Percentiles rank a stretch among this genome's conserved stretches.
phyloP scores from a whole-genome alignment of 2,113 vertebrate genomes.

The Hippocampus zosterae region DNA sequence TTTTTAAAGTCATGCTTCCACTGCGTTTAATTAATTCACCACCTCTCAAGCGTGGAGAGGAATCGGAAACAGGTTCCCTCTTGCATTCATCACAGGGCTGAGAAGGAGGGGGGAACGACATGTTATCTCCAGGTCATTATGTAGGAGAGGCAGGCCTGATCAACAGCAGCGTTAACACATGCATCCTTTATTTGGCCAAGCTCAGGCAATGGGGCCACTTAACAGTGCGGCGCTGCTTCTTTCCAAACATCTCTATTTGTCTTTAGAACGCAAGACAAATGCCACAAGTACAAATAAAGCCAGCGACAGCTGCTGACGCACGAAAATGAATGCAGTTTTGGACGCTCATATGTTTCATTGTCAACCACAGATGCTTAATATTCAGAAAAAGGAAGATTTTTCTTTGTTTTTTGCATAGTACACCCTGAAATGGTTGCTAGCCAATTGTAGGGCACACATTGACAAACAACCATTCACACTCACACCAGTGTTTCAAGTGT shows the following conservation, averaged over 20 bases:
- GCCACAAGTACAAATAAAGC: constrained; percentile 50
- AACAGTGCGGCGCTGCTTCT: constrained; percentile 59
- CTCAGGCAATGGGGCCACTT: constrained; percentile 69
- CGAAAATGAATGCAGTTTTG: not conserved
- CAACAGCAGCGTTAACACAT: constrained; percentile 70
- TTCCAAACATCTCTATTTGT: constrained; percentile 62
- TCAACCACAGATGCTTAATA: not conserved
- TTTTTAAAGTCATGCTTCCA: not conserved
- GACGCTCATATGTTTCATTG: not conserved
- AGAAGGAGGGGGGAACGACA: constrained; percentile 49
- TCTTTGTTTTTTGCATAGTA: too few species aligned
- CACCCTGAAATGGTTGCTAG: too few species aligned
- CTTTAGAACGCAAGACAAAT: constrained; percentile 55
- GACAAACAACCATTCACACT: too few species aligned
- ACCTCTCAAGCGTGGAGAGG: constrained; percentile 64
- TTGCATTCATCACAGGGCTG: constrained; percentile 69
- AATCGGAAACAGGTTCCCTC: constrained; percentile 71
- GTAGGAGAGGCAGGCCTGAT: constrained; percentile 69
- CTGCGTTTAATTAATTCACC: constrained; percentile 78
- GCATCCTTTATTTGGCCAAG: constrained; percentile 65
- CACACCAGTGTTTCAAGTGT: too few species aligned
- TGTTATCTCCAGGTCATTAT: constrained; percentile 83
- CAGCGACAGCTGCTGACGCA: constrained; percentile 53
- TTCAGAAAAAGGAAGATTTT: too few species aligned
- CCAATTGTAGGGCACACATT: too few species aligned